Conservation (phyloP, 2,113 vertebrate species). For the Periophthalmus modestus region DNA sequence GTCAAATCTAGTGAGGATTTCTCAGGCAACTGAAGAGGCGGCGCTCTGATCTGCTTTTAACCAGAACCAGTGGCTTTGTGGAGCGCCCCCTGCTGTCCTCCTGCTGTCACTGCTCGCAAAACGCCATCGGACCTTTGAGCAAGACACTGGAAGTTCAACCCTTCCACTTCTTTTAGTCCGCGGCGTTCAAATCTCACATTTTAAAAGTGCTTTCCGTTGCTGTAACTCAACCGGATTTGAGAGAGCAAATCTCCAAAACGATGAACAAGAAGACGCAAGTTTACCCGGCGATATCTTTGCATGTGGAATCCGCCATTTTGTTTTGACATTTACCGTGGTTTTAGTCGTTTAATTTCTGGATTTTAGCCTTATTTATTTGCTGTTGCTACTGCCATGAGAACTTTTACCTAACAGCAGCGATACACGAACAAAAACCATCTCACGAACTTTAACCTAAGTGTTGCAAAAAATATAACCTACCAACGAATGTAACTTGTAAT, state of each 20-base stretch:
- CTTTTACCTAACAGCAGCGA: constrained; percentile 39
- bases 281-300: constrained; percentile 44
- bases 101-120: background rate
- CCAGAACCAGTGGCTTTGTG: constrained; percentile 15
- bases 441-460: constrained; percentile 53
- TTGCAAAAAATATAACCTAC: constrained; percentile 53
- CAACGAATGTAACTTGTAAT: constrained; percentile 71
- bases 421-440: constrained; percentile 45
- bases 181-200: background rate
- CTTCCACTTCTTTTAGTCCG: constrained; percentile 15
- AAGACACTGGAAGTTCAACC: constrained; percentile 7
- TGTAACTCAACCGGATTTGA: constrained; percentile 23
- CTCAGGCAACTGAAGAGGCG: constrained; percentile 67
- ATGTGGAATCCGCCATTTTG: constrained; percentile 49
- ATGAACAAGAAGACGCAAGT: constrained; percentile 20
- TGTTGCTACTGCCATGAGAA: constrained; percentile 60
- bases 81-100: constrained; percentile 18
- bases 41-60: constrained; percentile 10
- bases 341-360: constrained; percentile 6
- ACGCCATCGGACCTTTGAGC: constrained; percentile 25
- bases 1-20: constrained; percentile 70
- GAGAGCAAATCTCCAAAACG: background rate
- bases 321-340: constrained; percentile 36
- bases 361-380: constrained; percentile 47
- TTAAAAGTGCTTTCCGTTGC: constrained; percentile 24